Percentiles rank a stretch among this genome's conserved stretches.
Conservation (phyloP, 2,113 vertebrate genomes). For the Nipponia nippon region DNA sequence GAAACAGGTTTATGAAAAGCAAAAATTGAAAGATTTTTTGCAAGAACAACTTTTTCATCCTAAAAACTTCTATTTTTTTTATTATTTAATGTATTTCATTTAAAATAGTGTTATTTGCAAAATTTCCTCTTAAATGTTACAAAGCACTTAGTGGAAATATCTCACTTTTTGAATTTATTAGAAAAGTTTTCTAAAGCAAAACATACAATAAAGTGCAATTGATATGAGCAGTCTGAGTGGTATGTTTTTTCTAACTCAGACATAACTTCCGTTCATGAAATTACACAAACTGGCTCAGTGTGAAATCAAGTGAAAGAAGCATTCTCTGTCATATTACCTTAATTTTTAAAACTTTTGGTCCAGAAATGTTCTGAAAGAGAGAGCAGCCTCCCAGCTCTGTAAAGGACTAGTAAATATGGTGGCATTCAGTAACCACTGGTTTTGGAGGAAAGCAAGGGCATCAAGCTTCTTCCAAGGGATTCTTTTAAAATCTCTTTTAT, state of each 20-base stretch:
- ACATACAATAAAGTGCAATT: background rate
- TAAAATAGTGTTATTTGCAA: background rate
- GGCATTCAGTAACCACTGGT: background rate
- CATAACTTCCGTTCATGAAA: background rate
- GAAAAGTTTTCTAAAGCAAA: background rate
- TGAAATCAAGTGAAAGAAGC: background rate
- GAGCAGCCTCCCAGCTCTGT: background rate
- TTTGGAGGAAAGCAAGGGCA: background rate
- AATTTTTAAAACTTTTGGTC: background rate
- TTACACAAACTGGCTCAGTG: background rate
- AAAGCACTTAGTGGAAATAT: background rate
- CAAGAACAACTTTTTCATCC: background rate
- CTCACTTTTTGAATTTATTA: background rate
- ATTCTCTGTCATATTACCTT: background rate
- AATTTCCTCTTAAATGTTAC: background rate
- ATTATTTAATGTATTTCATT: background rate
- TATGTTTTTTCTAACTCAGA: background rate
- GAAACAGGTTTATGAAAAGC: background rate
- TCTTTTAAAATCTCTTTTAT: background rate
- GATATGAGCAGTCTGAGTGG: background rate
- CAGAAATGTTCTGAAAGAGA: background rate
- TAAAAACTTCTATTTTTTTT: background rate
- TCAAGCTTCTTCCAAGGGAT: background rate
- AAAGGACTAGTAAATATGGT: background rate
- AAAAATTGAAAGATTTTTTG: background rate